phyloP scores from a whole-genome alignment of 2,888 invertebrate species.

The Thecocarcelia acutangulata region DNA sequence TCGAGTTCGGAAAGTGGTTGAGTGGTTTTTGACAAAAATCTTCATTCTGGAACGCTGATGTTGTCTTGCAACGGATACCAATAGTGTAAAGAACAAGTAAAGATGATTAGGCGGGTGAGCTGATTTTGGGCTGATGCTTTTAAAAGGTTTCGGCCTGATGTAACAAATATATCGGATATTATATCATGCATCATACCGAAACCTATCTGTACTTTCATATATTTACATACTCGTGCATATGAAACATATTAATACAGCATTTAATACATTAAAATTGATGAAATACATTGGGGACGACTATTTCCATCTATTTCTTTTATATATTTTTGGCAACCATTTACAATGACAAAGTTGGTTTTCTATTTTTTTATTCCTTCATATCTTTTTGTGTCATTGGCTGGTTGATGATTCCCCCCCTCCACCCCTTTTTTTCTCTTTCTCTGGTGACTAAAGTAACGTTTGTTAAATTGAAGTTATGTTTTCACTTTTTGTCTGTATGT shows the following conservation, averaged over 20 bases:
- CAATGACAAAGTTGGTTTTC: conserved; percentile 54
- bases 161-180: too few relatives aligned
- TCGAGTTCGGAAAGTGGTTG: too few relatives aligned
- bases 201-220: too few relatives aligned
- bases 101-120: too few relatives aligned
- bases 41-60: too few relatives aligned
- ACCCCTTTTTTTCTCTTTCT: conserved; percentile 40
- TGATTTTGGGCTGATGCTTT: too few relatives aligned
- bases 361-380: conserved; percentile 46
- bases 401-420: not conserved
- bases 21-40: too few relatives aligned
- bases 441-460: conserved; percentile 35
- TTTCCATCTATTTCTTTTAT: conserved; percentile 36
- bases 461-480: conserved; percentile 36
- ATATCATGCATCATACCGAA: too few relatives aligned
- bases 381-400: conserved; percentile 65
- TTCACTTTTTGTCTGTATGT: conserved; percentile 4
- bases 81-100: too few relatives aligned
- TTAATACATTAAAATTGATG: conserved; percentile 61
- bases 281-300: conserved; percentile 63
- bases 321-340: conserved; percentile 58
- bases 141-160: too few relatives aligned
- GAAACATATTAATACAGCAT: conserved; percentile 12
- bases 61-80: too few relatives aligned
- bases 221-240: not conserved